Percentiles rank a stretch among this genome's conserved stretches.
Conservation (phyloP, 2,113 vertebrate genomes). For the Hassar affinis region DNA sequence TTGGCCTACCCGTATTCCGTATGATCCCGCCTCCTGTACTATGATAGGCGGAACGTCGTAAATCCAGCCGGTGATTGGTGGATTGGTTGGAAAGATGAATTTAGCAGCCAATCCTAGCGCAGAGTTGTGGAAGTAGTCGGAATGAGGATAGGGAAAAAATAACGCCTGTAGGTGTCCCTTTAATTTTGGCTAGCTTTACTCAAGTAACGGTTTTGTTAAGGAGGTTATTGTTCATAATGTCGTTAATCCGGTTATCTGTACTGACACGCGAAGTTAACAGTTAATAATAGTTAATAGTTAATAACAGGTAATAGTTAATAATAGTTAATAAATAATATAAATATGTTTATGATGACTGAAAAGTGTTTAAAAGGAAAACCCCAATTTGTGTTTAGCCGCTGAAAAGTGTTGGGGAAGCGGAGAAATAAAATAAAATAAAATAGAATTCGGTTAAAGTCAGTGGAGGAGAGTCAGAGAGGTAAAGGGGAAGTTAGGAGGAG, state of each 20-base stretch:
- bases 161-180: neutral
- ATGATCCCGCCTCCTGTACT: neutral
- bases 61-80: neutral
- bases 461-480: too few species aligned
- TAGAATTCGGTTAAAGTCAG: too few species aligned
- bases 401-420: too few species aligned
- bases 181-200: neutral
- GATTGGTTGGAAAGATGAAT: neutral
- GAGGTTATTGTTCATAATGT: neutral
- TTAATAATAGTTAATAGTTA: too few species aligned
- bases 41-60: neutral
- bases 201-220: neutral
- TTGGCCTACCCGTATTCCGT: neutral
- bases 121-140: neutral
- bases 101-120: neutral
- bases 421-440: too few species aligned
- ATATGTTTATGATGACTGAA: neutral
- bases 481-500: too few species aligned
- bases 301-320: too few species aligned
- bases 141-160: neutral
- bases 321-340: neutral
- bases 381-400: too few species aligned
- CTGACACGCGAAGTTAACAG: neutral
- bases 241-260: neutral
- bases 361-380: neutral